Base-by-base conservation (phyloP, 2,113 vertebrate species). In the Albula goreensis region DNA sequence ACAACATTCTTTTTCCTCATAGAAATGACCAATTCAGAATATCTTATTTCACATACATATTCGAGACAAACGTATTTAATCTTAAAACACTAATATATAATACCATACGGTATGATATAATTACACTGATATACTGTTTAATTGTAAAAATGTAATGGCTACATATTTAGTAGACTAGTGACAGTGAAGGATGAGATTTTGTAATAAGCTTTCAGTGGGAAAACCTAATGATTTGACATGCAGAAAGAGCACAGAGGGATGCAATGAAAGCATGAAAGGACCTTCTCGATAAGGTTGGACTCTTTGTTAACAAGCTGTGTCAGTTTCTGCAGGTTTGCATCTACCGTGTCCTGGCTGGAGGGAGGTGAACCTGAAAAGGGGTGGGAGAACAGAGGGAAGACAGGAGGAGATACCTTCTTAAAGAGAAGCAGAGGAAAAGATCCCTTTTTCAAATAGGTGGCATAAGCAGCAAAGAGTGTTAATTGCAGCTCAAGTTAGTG, bases 231-330 rank as follows among this genome's bases (percentile, higher is more conserved):
- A 86, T 78, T 79, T 89, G 85, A 56, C 86, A 91, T 86, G 91
- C 91, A 91, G 88, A 90, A 87, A 85, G 88, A 92, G 92, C 13
- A 57, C 90, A 66, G 81, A 91, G 86, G 94, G 92, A 83, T 74
- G 91, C 88, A 91, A 94, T 83, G 95, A 94, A 31, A 74, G 87
- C 85, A 90, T 92, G 91, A 41, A 90, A 90, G 94, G 93, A 99
- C 98, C 98, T 99, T 99, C 95, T 99, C 98, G 95, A 99, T 99
- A 92, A 99, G 95, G 96, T 97, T 99, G 96, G 98, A 99, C 90
- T 99, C 98, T 96, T 99, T 99, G 96, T 99, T 99, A 96, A 99
- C 98, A 96, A 99, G 98, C 87, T 99, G 98, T 88, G 98, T 99
- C 94, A 99, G 96, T 97, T 99, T 99, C 96, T 97, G 97, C 74